phyloP scores from a whole-genome alignment of 2,888 invertebrate genomes.

The Apodemia arnacis region DNA sequence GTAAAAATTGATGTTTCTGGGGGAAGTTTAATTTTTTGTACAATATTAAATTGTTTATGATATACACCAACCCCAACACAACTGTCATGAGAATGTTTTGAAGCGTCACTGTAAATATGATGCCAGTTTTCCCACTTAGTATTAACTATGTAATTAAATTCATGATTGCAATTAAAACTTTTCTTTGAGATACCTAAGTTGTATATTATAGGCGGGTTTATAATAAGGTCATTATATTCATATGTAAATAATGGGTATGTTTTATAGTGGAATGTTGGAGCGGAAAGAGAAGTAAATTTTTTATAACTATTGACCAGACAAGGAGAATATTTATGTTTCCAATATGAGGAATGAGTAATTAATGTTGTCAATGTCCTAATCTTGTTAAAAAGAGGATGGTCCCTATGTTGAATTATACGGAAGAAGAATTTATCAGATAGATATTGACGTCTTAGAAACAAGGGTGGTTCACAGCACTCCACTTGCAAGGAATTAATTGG shows the following conservation, averaged over 20 bases:
- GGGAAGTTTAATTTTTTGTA: slow-evolving; percentile 33
- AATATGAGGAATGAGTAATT: not conserved
- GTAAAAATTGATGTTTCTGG: slow-evolving; percentile 29
- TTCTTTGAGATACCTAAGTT: slow-evolving; percentile 4
- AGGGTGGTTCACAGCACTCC: not conserved
- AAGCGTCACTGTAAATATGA: slow-evolving; percentile 27
- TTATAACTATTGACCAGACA: not conserved
- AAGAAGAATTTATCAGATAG: not conserved
- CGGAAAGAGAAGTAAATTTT: not conserved
- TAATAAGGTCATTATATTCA: not conserved
- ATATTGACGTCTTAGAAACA: not conserved
- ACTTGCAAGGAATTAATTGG: not conserved
- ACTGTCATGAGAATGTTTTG: too few relatives aligned
- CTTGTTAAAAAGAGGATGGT: not conserved
- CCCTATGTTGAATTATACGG: not conserved
- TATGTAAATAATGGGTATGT: slow-evolving; percentile 1
- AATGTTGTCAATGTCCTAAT: not conserved
- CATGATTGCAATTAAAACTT: not conserved
- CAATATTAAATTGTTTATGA: slow-evolving; percentile 5
- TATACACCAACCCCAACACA: slow-evolving; percentile 20
- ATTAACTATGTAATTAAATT: slow-evolving; percentile 19
- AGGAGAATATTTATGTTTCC: not conserved
- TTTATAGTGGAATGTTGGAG: not conserved
- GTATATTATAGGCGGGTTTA: not conserved
- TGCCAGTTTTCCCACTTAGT: slow-evolving; percentile 20